Conservation (phyloP, 1,140 invertebrate genomes). For the Oscheius sp. region DNA sequence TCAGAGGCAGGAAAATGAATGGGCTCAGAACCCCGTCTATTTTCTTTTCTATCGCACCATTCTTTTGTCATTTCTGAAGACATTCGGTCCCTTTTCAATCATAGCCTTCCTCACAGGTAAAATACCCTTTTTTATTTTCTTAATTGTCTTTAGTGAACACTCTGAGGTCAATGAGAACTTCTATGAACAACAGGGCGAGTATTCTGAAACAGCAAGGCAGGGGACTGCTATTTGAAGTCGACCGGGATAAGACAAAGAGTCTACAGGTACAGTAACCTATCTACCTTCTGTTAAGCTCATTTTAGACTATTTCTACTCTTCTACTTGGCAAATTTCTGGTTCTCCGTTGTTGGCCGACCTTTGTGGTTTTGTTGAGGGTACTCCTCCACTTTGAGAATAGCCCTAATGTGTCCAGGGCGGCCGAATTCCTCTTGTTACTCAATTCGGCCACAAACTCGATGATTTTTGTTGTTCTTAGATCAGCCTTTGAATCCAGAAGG, state of each 20-base stretch:
- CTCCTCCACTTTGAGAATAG: constrained; percentile 6
- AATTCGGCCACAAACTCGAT: constrained; percentile 41
- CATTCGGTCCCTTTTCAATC: constrained; percentile 40
- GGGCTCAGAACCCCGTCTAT: constrained; percentile 14
- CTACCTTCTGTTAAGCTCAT: background rate
- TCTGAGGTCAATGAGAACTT: constrained; percentile 34
- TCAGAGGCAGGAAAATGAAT: constrained; percentile 8
- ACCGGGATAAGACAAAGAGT: constrained; percentile 41
- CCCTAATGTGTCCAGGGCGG: constrained; percentile 3
- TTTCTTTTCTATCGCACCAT: constrained; percentile 23
- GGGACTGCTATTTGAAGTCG: constrained; percentile 35
- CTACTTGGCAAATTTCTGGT: constrained; percentile 38
- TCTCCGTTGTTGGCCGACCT: constrained; percentile 40
- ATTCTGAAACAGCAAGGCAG: constrained; percentile 41
- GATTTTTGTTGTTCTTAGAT: constrained; percentile 42
- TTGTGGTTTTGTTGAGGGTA: constrained; percentile 33
- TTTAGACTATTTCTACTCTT: constrained; percentile 43
- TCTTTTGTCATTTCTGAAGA: constrained; percentile 35
- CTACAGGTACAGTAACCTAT: constrained; percentile 31
- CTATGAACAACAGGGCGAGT: constrained; percentile 34
- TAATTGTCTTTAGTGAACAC: constrained; percentile 4
- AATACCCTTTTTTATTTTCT: background rate
- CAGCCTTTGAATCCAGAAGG: constrained; percentile 37
- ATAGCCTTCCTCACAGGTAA: constrained; percentile 33
- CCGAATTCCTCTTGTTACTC: constrained; percentile 30